Evolutionary conservation across 2,797 vertebrate species (phyloP), one percentile per base, ranked within the genome.

Genomic region (Tokudaia muenninki): DNA sequence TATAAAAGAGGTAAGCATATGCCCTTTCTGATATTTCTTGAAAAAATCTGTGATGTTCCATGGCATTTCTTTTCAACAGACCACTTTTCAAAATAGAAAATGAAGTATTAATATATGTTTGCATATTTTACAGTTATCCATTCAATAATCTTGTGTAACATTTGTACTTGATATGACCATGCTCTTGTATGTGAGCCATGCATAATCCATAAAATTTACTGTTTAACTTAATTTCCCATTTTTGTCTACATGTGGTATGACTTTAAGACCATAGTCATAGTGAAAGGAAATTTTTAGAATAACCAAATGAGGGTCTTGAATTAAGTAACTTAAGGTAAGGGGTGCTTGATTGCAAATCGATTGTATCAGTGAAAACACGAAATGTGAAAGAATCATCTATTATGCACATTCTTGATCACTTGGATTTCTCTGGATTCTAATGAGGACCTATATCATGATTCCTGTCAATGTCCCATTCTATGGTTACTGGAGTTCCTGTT

Each of bases 1-100:
- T 99, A 99, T 97, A 98, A 99, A 14, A 99, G 99, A 79, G 99
- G 99, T 99, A 91, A 94, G 98, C 16, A 55, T 92, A 74, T 34
- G 75, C 26, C 55, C 26, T 78, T 19, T 50, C 19, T n/a, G 29
- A 55, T 47, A 93, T 65, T 59, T 6, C 81, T 72, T 77, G 47
- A 93, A 34, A 65, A 78, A 61, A 86, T 83, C 52, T n/a, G n/a
- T 81, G 24, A 82, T n/a, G 41, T 22, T 3, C 6, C 34, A 59
- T 31, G 19, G 70, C 14, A 47, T n/a, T 70, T 86, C 19, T n/a
- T 44, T 86, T 67, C 29, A 67, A 41, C 24, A 74, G 17, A 21
- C 16, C 11, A 50, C 29, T 92, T 50, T 90, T 59, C 16, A 11
- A 19, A 74, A 26, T 91, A n/a, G n/a, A 37, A 88, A 88, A 80